Base-by-base conservation (phyloP, 2,888 invertebrate species). In the Pandemis cinnamomeana region DNA sequence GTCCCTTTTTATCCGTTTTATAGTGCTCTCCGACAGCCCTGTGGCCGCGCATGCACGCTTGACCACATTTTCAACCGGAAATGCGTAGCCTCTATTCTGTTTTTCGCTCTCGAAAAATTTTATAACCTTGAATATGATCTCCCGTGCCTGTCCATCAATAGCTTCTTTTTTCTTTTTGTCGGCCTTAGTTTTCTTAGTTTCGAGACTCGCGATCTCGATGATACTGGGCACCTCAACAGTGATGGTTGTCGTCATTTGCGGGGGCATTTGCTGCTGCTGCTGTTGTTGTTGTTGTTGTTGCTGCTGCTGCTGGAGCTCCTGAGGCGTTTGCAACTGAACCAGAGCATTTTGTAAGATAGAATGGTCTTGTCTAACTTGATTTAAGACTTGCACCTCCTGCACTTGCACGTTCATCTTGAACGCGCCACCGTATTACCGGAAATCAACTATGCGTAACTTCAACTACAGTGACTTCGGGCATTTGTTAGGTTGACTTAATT, bases 31-130 rank as follows among this genome's bases (percentile, higher is more conserved):
- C 0, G 93, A 93, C 0, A 93, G 77, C 0, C 93, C 93, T 0
- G 93, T 93, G 0, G 93, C 93, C 0, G 93, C 93, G 55, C 93
- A 93, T 0, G 93, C 91, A 3, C 93, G 80, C 79, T 94, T 93
- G 0, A 93, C 91, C 2, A 93, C 93, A 75, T 93, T 93, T 78
- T 94, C 93, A 0, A 93, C 93, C 0, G 93, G 93, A 78, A 90
- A 93, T 0, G 92, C 89, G 75, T 93, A 93, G 55, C 93, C 93
- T 78, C 92, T 87, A 27, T 92, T 93, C 77, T 91, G 91, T 87
- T 93, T 93, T 86, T 93, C 93, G 73, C 92, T 93, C 77, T 93
- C 93, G 78, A 93, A 93, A 79, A 93, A 93, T 79, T 92, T 93
- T 20, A 93, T 93, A 20, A 93, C 93, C 82, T 91, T 91, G 78